Percentiles rank a stretch among this genome's conserved stretches.
Evolutionary conservation across 1,140 invertebrate genomes (phyloP).

Genomic region (Rhyzopertha dominica): DNA sequence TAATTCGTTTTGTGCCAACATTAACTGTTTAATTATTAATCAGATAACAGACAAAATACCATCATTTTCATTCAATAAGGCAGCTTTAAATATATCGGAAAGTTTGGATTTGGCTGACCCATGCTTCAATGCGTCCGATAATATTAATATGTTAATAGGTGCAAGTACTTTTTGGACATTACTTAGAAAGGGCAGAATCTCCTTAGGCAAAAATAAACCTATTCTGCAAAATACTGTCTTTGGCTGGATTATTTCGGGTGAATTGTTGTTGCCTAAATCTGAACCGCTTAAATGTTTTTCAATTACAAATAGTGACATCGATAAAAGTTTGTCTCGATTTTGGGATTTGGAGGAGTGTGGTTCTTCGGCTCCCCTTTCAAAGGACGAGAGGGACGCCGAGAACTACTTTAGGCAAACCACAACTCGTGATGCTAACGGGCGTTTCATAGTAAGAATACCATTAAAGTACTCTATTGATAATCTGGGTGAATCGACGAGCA

Average conservation of each 20-base stretch:
- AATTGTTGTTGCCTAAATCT: background rate
- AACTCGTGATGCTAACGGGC: too few species aligned
- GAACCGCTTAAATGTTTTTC: background rate
- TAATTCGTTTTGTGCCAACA: slow-evolving; percentile 8
- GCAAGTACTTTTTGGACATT: slow-evolving; percentile 10
- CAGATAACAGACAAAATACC: slow-evolving; percentile 22
- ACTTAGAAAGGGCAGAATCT: background rate
- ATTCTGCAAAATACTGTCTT: slow-evolving; percentile 16
- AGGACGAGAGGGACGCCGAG: slow-evolving; percentile 20
- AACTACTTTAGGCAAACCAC: slow-evolving; percentile 13
- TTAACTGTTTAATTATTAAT: slow-evolving; percentile 14
- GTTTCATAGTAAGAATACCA: too few species aligned
- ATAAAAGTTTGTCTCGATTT: slow-evolving; percentile 8
- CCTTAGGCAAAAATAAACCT: slow-evolving; percentile 1
- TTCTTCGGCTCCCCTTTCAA: slow-evolving; percentile 9
- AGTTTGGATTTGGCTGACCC: slow-evolving; percentile 16
- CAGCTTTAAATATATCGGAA: slow-evolving; percentile 1
- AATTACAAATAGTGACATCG: background rate
- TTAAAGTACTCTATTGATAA: too few species aligned
- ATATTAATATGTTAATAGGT: slow-evolving; percentile 15
- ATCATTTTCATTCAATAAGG: slow-evolving; percentile 7
- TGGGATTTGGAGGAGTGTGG: slow-evolving; percentile 16
- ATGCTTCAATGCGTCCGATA: slow-evolving; percentile 14
- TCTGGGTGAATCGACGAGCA: background rate
- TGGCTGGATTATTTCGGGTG: slow-evolving; percentile 12